Base-by-base conservation (phyloP, 2,888 invertebrate species). In the Notodonta ziczac region DNA sequence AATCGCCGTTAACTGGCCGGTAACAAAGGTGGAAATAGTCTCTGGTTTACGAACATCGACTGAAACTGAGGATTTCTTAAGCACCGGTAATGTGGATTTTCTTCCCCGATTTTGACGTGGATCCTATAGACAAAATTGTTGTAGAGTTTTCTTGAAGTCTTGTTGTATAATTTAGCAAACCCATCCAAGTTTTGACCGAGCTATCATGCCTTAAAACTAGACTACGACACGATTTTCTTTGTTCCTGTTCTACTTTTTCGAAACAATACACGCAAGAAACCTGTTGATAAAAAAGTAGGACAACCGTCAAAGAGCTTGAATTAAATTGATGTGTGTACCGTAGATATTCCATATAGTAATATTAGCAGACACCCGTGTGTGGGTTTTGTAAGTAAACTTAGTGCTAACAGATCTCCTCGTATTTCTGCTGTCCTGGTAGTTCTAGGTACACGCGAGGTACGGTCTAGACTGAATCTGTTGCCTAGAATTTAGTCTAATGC, bases 361-460 rank as follows among this genome's bases (percentile, higher is more conserved):
- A 24, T 35, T 70, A 32, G 7, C 32, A 57, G 35, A 56, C 46
- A 63, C 60, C 58, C 57, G 57, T 62, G 65, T 69, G 70, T 78
- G 74, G 76, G 76, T 73, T 74, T 72, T 62, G 66, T 70, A 69
- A 67, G 62, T 76, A 78, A 85, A 78, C 83, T 83, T 89, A 91
- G 90, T 90, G 78, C 84, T 89, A 84, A 75, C 59, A 71, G 62
- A 80, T 63, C 85, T 83, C 82, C 77, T 71, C 56, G 62, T 66
- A 66, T 59, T 73, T 82, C 82, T 92, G 89, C 59, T 69, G 70
- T 74, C 91, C 90, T 92, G 80, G 91, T 93, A 89, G 77, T 82
- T 88, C 85, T 91, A 91, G 91, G 90, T 89, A 91, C 86, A 82
- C 86, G 80, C 79, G 70, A 69, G 74, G 80, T 70, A 68, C 73